These are phyloP conservation scores for Paelopatides confundens DNA, from an alignment of 53 echinoderm and acorn worm species.

Conservation along the genomic window DNA sequence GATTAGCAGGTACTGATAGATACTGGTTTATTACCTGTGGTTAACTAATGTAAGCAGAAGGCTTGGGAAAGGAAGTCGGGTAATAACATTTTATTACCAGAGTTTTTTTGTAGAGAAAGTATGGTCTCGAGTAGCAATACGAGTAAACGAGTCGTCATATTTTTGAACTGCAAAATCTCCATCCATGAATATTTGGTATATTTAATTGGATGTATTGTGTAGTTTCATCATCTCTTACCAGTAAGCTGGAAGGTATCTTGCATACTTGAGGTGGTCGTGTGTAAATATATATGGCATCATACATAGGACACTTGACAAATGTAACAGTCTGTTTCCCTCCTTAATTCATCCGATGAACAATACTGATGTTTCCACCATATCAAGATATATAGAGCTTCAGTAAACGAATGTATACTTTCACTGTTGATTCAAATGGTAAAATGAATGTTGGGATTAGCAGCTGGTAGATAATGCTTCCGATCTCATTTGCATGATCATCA, in stretches of 20 bases:
- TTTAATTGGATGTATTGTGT: conserved; percentile 49
- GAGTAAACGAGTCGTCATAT: no score
- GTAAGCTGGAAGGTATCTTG: conserved; percentile 72
- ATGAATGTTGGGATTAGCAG: conserved; percentile 16
- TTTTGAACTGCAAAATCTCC: conserved; percentile 71
- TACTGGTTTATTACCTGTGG: no score
- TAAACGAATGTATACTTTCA: conserved; percentile 38
- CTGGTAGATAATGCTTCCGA: not conserved
- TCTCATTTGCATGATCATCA: conserved; percentile 4
- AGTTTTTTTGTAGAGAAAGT: no score
- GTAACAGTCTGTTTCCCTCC: conserved; percentile 70
- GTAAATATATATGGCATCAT: conserved; percentile 77
- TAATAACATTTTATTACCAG: no score
- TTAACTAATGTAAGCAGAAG: no score
- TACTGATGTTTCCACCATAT: conserved; percentile 57
- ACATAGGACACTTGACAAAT: conserved; percentile 53
- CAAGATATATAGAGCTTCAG: conserved; percentile 60
- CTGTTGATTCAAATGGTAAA: conserved; percentile 1
- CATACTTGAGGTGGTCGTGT: conserved; percentile 65
- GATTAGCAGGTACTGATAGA: no score
- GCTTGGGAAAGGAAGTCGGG: no score
- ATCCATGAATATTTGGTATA: conserved; percentile 40
- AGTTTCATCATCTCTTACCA: conserved; percentile 67
- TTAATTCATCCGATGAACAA: conserved; percentile 55
- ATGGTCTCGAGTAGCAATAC: no score